Evolutionary conservation across 2,113 vertebrate genomes (phyloP).

Genomic region (Orientallactaga bullata): DNA sequence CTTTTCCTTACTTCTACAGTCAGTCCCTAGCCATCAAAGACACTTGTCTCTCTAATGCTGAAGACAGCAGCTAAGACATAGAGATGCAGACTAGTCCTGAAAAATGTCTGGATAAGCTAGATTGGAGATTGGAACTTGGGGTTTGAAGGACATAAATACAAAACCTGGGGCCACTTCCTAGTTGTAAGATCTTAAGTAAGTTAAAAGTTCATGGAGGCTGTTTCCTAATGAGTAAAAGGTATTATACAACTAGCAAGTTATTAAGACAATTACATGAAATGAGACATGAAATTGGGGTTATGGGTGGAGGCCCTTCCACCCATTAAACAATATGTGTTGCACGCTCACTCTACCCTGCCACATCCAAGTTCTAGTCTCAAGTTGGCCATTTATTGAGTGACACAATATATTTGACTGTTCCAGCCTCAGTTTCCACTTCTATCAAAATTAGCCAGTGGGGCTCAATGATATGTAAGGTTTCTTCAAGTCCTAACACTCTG

Average conservation of each 20-base stretch:
- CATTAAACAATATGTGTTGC: not conserved
- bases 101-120: not conserved
- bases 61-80: not conserved
- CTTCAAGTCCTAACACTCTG: not conserved
- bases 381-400: not conserved
- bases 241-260: not conserved
- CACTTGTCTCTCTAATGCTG: not conserved
- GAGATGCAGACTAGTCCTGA: not conserved
- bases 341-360: not conserved
- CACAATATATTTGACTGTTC: not conserved
- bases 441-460: not conserved
- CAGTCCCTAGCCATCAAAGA: not conserved
- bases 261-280: not conserved
- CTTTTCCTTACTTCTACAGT: not conserved
- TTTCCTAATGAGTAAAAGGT: not conserved
- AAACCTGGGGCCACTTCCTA: not conserved
- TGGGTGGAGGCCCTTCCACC: too few relatives aligned
- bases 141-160: not conserved
- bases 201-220: not conserved
- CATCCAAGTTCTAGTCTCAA: not conserved
- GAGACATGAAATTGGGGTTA: rapidly evolving
- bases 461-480: not conserved
- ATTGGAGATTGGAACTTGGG: not conserved
- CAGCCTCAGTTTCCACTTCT: not conserved
- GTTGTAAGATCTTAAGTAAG: not conserved